These are phyloP conservation scores for Aythya baeri DNA, from an alignment of 2,113 vertebrate genomes.

Conservation along the genomic window DNA sequence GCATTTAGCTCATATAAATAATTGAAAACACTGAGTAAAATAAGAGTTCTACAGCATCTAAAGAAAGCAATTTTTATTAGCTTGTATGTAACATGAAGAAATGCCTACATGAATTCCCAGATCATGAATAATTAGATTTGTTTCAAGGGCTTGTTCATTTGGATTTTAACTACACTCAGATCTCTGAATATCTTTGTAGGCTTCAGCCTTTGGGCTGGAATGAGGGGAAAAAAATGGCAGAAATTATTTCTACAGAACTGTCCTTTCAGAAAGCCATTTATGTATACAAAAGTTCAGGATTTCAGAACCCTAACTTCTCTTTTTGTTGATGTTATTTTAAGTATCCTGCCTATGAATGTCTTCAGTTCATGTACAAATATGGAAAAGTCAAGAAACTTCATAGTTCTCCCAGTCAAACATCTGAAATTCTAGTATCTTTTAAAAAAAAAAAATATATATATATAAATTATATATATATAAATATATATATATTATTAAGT, in stretches of 20 bases:
- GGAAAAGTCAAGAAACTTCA: not conserved
- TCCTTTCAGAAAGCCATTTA: not conserved
- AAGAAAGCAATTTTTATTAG: not conserved
- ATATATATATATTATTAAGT: not conserved
- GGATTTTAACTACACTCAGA: not conserved
- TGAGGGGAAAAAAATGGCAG: not conserved
- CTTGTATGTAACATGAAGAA: not conserved
- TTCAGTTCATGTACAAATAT: not conserved
- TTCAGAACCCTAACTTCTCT: not conserved
- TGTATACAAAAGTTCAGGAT: not conserved
- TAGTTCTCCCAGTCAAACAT: not conserved
- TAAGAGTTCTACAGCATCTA: not conserved
- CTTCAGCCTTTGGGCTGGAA: not conserved
- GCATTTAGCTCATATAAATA: not conserved
- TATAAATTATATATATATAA: no score
- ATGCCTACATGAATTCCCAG: not conserved
- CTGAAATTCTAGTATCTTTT: not conserved
- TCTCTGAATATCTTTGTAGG: not conserved
- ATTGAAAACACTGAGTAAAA: not conserved
- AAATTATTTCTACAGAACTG: not conserved
- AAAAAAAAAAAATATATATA: no score
- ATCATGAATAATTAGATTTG: conserved; percentile 22
- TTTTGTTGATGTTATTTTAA: not conserved
- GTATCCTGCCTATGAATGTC: not conserved
- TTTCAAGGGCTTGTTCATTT: not conserved